Percentiles rank a stretch among this genome's conserved stretches.
These are phyloP conservation scores for Gallinago undulata DNA, from an alignment of 2,113 vertebrate genomes.

Conservation along the genomic window DNA sequence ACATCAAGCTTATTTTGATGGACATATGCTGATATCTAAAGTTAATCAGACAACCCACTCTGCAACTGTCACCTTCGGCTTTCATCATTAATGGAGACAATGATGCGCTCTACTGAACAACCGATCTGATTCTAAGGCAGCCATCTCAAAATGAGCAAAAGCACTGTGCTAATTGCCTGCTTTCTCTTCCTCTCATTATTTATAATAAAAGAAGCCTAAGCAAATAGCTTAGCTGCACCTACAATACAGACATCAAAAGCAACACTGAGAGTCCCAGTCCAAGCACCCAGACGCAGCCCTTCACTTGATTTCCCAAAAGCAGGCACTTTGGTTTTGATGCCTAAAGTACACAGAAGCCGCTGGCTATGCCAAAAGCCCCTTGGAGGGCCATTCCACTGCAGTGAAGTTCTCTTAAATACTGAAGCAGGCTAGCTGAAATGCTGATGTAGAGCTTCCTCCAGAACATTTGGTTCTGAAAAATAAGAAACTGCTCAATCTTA, in stretches of 20 bases:
- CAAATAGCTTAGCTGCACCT: background rate
- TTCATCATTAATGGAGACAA: background rate
- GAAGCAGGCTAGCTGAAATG: background rate
- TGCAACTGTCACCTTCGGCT: background rate
- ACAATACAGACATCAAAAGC: background rate
- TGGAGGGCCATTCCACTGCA: background rate
- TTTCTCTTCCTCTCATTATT: background rate
- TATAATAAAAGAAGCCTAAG: background rate
- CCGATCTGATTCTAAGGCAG: background rate
- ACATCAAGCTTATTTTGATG: background rate
- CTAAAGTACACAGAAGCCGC: background rate
- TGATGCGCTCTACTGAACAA: background rate
- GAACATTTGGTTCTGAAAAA: background rate
- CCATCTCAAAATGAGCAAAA: background rate
- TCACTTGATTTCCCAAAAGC: background rate
- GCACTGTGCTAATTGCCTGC: background rate
- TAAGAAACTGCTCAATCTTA: background rate
- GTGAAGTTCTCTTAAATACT: background rate
- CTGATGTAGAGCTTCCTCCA: background rate
- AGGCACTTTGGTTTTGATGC: background rate
- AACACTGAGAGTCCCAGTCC: background rate
- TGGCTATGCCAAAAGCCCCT: background rate
- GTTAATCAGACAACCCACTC: background rate
- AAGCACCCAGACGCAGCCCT: background rate
- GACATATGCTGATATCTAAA: background rate